phyloP scores from a whole-genome alignment of 2,113 vertebrate genomes.

The Pteruthius melanotis region DNA sequence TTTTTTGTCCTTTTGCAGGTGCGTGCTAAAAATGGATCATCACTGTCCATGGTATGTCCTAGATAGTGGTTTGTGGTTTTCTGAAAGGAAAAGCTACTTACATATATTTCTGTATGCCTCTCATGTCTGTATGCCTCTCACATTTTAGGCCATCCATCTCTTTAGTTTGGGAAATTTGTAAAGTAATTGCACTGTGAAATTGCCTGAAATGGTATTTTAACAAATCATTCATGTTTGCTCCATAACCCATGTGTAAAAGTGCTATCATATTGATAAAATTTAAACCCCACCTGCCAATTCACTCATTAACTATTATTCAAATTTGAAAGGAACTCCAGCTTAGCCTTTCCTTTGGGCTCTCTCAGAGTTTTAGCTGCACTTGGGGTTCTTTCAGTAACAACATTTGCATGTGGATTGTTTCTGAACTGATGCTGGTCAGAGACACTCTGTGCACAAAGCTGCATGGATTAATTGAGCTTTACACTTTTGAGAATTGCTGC shows the following conservation, averaged over 20 bases:
- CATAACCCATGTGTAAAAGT: not conserved
- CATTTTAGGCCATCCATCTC: not conserved
- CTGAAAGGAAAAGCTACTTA: not conserved
- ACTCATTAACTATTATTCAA: not conserved
- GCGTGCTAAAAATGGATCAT: conserved; percentile 99
- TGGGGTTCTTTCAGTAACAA: not conserved
- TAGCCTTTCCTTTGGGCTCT: not conserved
- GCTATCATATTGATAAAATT: not conserved
- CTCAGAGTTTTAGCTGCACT: not conserved
- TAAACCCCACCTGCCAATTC: not conserved
- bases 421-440: not conserved
- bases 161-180: not conserved
- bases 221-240: not conserved
- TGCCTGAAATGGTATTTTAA: not conserved
- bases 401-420: not conserved
- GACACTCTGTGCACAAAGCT: not conserved
- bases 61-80: not conserved
- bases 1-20: conserved; percentile 73
- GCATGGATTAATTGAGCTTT: not conserved
- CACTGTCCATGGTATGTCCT: conserved; percentile 94
- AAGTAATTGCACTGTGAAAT: not conserved
- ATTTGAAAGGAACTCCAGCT: not conserved
- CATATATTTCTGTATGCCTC: not conserved
- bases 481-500: not conserved
- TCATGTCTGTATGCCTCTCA: not conserved